Evolutionary conservation across 2,797 vertebrate species (phyloP).

Genomic region (Danionella dracula): DNA sequence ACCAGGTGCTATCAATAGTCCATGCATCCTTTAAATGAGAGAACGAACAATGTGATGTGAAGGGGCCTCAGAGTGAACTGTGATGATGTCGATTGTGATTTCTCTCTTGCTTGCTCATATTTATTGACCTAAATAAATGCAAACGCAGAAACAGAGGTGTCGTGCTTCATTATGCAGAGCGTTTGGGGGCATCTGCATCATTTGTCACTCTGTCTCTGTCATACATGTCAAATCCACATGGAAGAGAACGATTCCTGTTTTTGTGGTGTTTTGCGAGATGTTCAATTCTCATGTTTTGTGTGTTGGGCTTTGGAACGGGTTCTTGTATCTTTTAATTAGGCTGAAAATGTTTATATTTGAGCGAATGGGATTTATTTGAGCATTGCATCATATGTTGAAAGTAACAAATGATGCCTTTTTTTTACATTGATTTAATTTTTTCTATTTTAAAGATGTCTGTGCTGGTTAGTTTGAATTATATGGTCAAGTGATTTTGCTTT

Average conservation of each 20-base stretch:
- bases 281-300: background rate
- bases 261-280: background rate
- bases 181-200: slow-evolving; percentile 7
- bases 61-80: slow-evolving; percentile 75
- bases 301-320: slow-evolving; percentile 60
- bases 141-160: slow-evolving; percentile 74
- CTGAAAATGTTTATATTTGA: slow-evolving; percentile 54
- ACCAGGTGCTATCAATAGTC: slow-evolving; percentile 75
- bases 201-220: slow-evolving; percentile 2
- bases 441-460: too few species aligned
- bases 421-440: too few species aligned
- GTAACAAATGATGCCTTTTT: slow-evolving; percentile 54
- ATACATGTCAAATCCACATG: slow-evolving; percentile 63
- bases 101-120: slow-evolving; percentile 89
- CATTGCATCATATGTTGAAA: slow-evolving; percentile 50
- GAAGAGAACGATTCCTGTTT: slow-evolving; percentile 66
- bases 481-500: too few species aligned
- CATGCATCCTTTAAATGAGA: slow-evolving; percentile 62
- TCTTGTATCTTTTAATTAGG: slow-evolving; percentile 50
- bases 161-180: slow-evolving; percentile 62
- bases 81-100: slow-evolving; percentile 91
- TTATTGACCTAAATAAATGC: slow-evolving; percentile 89
- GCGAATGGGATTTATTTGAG: slow-evolving; percentile 18
- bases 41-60: slow-evolving; percentile 72
- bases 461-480: too few species aligned